Percentiles rank a stretch among this genome's conserved stretches.
Evolutionary conservation across 2,888 invertebrate species (phyloP).

Genomic region (Hetaerina titia): DNA sequence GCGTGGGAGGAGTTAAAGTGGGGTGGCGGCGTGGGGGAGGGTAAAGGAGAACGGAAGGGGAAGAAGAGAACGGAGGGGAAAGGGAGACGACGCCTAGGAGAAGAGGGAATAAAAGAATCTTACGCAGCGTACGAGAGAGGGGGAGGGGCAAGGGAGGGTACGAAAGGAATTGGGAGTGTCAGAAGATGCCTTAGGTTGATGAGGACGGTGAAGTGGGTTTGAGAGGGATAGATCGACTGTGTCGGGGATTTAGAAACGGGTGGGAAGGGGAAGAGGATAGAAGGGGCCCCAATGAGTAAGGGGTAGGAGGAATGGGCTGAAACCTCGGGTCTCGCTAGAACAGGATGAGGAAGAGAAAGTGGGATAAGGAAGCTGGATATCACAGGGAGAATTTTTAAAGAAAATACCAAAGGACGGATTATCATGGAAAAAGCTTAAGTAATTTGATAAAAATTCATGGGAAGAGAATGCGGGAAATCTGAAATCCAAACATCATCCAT

Average conservation of each 20-base stretch:
- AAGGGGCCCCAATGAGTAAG: neutral
- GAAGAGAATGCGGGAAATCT: too few relatives aligned
- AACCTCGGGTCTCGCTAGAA: too few relatives aligned
- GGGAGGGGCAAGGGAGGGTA: neutral
- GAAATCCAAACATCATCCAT: too few relatives aligned
- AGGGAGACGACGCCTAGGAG: neutral
- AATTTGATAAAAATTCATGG: too few relatives aligned
- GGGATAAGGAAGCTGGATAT: neutral
- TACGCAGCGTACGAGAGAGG: neutral
- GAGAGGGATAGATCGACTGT: conserved; percentile 52
- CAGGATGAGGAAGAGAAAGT: neutral
- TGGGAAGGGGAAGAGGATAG: too few relatives aligned
- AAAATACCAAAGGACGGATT: too few relatives aligned
- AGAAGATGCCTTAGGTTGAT: conserved; percentile 48
- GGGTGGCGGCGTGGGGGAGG: neutral
- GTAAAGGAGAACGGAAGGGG: neutral
- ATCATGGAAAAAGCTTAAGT: too few relatives aligned
- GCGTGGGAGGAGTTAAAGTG: neutral
- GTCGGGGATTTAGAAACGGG: neutral
- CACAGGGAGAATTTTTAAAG: too few relatives aligned
- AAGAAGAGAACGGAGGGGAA: neutral
- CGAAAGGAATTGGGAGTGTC: conserved; percentile 52
- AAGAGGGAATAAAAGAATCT: neutral
- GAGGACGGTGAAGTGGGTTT: conserved; percentile 49
- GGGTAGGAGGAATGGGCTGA: too few relatives aligned